These are phyloP conservation scores for Eira barbara DNA, from an alignment of 2,113 vertebrate species.

Conservation along the genomic window DNA sequence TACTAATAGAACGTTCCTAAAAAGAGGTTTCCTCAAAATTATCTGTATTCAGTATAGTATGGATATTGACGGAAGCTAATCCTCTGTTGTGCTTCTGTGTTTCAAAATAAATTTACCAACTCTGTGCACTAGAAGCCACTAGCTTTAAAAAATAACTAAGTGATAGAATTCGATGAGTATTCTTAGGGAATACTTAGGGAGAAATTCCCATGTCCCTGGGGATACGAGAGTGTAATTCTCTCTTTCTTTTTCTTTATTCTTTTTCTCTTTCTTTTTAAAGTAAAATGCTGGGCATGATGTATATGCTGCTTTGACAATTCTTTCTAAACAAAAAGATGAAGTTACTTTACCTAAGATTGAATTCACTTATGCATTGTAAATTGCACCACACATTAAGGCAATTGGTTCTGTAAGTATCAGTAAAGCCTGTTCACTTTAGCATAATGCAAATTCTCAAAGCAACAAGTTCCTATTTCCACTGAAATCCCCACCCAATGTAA, in stretches of 20 bases:
- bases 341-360: not conserved
- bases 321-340: not conserved
- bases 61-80: not conserved
- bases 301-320: not conserved
- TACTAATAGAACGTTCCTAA: not conserved
- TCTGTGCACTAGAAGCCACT: not conserved
- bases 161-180: not conserved
- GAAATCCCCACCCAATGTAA: not conserved
- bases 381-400: not conserved
- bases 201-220: not conserved
- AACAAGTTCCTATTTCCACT: not conserved
- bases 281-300: not conserved
- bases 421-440: not conserved
- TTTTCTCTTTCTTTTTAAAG: not conserved
- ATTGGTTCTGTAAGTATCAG: not conserved
- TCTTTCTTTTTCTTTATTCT: not conserved
- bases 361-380: not conserved
- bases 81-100: not conserved
- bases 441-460: not conserved
- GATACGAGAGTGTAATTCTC: not conserved
- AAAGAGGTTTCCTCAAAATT: not conserved
- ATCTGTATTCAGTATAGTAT: not conserved
- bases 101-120: not conserved
- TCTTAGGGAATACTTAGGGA: not conserved
- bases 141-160: not conserved